Base-by-base conservation (phyloP, 2,888 invertebrate species). In the Patella ulyssiponensis region DNA sequence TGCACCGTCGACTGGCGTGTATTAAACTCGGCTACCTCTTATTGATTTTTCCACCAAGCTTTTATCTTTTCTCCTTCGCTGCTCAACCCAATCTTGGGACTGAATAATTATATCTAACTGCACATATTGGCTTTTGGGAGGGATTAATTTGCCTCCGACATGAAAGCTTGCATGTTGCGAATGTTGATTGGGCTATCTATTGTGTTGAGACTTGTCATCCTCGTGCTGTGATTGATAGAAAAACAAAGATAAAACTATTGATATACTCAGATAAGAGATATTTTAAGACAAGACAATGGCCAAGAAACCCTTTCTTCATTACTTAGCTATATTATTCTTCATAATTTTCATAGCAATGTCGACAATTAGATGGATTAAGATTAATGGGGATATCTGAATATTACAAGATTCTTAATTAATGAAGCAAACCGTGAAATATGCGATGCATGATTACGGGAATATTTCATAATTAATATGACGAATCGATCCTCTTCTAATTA, bases 1-100 rank as follows among this genome's bases (percentile, higher is more conserved):
- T 64, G 64, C 64, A 64, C 64, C 23, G 64, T 20, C 64, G 64
- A 64, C 64, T 64, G 23, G 20, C 64, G 20, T 64, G 53, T 73
- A 69, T 64, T 53, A 69, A 77, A 70, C 58, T 73, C 69, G 58
- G 58, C 54, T 69, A 71, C 64, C 69, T 56, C 23, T 51, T 69
- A 76, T 76, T 76, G 76, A 76, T 76, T 76, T 71, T 69, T 71
- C 44, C 52, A 52, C 23, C 64, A 23, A 20, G 64, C 64, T 64
- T 64, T 64, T 64, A 64, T 64, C 64, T 64, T 64, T 64, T 64
- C 64, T 64, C 64, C 64, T 64, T 64, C 64, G 23, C 64, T 64
- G 64, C 64, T 64, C 64, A 64, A 64, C 20, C 64, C 64, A 64
- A 64, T 64, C 64, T 64, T 64, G 11, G 64, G 64, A 12, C 64